phyloP scores from a whole-genome alignment of 2,888 invertebrate species.

The Andrena marginata region DNA sequence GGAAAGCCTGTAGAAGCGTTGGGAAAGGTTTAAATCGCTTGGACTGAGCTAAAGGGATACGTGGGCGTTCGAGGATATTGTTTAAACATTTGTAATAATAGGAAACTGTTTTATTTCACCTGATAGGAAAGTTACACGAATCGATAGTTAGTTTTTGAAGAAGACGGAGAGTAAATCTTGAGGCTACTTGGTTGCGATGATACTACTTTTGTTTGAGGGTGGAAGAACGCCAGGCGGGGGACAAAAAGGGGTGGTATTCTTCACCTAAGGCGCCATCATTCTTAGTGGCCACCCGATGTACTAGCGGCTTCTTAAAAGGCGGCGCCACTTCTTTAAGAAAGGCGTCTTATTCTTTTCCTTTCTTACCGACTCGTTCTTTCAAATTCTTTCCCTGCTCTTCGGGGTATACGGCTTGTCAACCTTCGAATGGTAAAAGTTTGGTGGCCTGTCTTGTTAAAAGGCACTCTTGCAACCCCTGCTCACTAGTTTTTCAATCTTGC shows the following conservation, averaged over 20 bases:
- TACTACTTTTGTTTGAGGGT: neutral
- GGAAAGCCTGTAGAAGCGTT: neutral
- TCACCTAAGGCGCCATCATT: constrained; percentile 75
- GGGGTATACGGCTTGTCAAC: neutral
- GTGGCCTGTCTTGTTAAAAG: neutral
- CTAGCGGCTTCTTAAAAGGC: constrained; percentile 77
- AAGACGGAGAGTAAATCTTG: neutral
- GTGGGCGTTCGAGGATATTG: neutral
- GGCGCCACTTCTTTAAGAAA: constrained; percentile 84
- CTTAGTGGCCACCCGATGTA: constrained; percentile 69
- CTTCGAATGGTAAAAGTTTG: constrained; percentile 28
- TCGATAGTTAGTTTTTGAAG: neutral
- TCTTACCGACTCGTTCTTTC: constrained; percentile 81
- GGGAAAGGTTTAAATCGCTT: constrained; percentile 23
- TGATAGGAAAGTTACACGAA: neutral
- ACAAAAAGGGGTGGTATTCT: constrained; percentile 38
- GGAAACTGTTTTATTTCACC: neutral
- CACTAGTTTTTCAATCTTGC: neutral
- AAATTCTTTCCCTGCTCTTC: constrained; percentile 20
- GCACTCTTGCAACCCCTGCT: no score
- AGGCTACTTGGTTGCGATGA: neutral
- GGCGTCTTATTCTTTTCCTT: constrained; percentile 81
- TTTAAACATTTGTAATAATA: neutral
- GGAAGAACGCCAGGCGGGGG: neutral
- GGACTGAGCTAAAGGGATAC: neutral